Conservation (phyloP, 2,113 vertebrate species). For the Chrysochloris asiatica region DNA sequence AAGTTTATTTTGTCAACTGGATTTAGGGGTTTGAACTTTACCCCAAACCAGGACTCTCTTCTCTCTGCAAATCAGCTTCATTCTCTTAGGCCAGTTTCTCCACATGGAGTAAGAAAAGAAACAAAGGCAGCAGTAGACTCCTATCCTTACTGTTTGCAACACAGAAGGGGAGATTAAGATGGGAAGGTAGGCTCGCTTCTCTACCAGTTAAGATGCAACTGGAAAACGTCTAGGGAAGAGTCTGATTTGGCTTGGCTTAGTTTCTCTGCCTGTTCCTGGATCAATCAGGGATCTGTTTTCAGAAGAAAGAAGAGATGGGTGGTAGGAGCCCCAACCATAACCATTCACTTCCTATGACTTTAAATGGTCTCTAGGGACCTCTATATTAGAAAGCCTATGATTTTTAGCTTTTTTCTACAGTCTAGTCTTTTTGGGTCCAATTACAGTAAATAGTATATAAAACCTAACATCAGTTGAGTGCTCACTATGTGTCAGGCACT, state of each 20-base stretch:
- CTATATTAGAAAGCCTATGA: background rate
- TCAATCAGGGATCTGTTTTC: background rate
- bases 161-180: background rate
- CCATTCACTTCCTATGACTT: background rate
- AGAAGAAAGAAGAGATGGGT: slow-evolving; percentile 4
- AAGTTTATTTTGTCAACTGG: slow-evolving; percentile 64
- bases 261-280: background rate
- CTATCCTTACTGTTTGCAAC: background rate
- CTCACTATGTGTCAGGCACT: background rate
- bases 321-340: background rate
- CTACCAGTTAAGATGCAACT: background rate
- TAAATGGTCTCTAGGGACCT: background rate
- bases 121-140: background rate
- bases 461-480: background rate
- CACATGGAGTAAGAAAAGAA: background rate
- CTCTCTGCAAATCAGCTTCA: background rate
- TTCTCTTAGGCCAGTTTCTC: slow-evolving; percentile 14
- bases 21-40: background rate
- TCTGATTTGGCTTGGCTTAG: background rate
- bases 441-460: background rate
- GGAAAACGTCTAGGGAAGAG: slow-evolving; percentile 36
- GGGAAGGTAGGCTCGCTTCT: background rate
- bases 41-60: background rate
- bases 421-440: background rate
- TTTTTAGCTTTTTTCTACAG: background rate